Base-by-base conservation (phyloP, 37 sponge, comb jelly and placozoan species). In the Halisarca cf. caerulea region DNA sequence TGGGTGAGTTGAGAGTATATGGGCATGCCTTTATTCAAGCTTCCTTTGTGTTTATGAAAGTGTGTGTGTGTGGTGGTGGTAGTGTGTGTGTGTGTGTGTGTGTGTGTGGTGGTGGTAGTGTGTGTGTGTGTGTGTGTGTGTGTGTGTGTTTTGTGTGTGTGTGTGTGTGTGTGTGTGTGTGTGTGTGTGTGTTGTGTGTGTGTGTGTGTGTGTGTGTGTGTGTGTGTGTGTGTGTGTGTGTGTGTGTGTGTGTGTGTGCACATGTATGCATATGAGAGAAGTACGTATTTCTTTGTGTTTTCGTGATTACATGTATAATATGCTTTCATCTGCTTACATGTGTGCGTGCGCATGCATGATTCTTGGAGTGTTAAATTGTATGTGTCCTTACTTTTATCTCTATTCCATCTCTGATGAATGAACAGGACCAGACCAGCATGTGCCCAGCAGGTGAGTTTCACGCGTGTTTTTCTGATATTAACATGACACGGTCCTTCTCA, bases 191-290 rank as follows among this genome's bases (percentile, higher is more conserved):
- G 45, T 11, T 80, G 82, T 69, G 51, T 83, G 71, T 82, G 51
- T 83, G 83, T 83, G 17, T 83, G 71, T 66, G 66, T 83, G 54
- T 68, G 83, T 82, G 58, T 83, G 71, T 83, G 53, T 83, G 83
- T 68, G 68, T 83, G 55, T 83, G 71, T 83, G 71, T 69, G 53
- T 83, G 83, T 83, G 53, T 82, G 83, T 83, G 53, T 83, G 51
- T 83, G 57, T 66, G 54, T 68, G 69, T 68, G 69, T 68, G 69
- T 68, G 32, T 68, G 35, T 80, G 80, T 80, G 58, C 28, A 58
- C 20, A 40, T 66, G 59, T 68, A 32, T 34, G 58, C 30, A 28
- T 68, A 21, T 70, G 70, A 69, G 66, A 59, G 81, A 7, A 30
- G 44, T 27, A 25, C 8, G 2, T 80, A 1, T 23, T n/a, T 0